Conservation (phyloP, 2,113 vertebrate species). For the Prunella fulvescens region DNA sequence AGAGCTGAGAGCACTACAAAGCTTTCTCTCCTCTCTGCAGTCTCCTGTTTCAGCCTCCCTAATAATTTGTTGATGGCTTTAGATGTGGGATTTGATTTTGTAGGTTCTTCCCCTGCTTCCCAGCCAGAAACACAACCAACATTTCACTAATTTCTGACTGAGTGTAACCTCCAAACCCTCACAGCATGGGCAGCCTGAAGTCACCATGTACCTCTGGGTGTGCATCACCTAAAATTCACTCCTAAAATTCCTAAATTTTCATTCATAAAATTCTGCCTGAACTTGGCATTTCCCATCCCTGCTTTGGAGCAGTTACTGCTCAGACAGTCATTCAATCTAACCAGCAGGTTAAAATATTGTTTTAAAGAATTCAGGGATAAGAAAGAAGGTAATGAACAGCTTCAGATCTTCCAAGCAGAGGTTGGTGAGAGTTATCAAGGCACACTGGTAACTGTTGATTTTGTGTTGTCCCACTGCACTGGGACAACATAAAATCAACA, state of each 20-base stretch:
- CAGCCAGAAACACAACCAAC: not conserved
- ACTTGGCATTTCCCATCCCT: not conserved
- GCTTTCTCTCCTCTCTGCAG: not conserved
- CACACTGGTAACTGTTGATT: not conserved
- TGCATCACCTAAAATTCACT: not conserved
- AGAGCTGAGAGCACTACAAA: slow-evolving; percentile 25
- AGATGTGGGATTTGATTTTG: not conserved
- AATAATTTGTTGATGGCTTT: slow-evolving; percentile 23
- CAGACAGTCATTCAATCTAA: not conserved
- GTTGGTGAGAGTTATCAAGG: not conserved
- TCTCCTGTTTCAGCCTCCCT: not conserved
- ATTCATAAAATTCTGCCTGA: not conserved
- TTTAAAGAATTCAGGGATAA: not conserved
- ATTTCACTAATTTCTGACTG: not conserved
- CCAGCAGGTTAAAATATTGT: not conserved
- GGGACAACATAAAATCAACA: not conserved
- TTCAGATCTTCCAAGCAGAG: not conserved
- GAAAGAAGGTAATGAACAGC: not conserved
- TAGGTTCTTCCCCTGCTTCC: not conserved
- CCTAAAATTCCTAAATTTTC: not conserved
- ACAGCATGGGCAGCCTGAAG: not conserved
- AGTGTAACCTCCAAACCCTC: not conserved
- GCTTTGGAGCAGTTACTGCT: not conserved
- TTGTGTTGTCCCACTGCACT: not conserved
- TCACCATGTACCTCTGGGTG: not conserved